Evolutionary conservation across 2,113 vertebrate genomes (phyloP).

Genomic region (Brienomyrus longianalis): DNA sequence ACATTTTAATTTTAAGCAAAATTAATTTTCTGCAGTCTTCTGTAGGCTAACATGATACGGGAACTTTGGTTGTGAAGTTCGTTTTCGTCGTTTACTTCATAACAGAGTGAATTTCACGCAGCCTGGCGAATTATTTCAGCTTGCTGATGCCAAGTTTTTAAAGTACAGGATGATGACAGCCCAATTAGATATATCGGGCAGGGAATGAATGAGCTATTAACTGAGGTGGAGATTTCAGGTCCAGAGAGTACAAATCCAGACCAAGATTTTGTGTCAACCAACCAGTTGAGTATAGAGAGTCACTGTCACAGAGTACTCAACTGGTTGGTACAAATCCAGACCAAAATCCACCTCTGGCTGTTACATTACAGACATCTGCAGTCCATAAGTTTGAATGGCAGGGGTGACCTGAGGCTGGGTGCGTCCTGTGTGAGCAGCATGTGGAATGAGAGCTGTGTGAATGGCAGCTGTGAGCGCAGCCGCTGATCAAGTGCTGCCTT

Average conservation of each 20-base stretch:
- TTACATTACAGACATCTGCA: background rate
- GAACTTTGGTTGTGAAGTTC: background rate
- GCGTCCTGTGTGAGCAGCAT: background rate
- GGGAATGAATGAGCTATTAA: no score
- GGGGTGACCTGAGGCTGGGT: background rate
- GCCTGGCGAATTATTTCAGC: background rate
- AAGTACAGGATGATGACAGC: background rate
- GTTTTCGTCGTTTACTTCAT: background rate
- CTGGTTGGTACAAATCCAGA: no score
- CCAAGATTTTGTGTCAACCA: no score
- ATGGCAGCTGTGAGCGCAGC: background rate
- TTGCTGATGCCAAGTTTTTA: background rate
- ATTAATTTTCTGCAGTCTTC: background rate
- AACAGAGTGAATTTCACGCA: background rate
- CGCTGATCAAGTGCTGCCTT: background rate
- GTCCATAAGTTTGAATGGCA: background rate
- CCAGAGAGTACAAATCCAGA: no score
- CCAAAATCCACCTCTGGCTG: background rate
- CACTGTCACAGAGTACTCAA: no score
- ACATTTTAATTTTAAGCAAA: background rate
- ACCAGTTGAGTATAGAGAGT: no score
- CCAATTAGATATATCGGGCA: background rate
- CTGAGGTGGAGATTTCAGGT: no score
- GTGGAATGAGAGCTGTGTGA: background rate
- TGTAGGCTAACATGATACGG: background rate